Evolutionary conservation across 2,797 vertebrate genomes (phyloP).

Genomic region (Aplochiton taeniatus): DNA sequence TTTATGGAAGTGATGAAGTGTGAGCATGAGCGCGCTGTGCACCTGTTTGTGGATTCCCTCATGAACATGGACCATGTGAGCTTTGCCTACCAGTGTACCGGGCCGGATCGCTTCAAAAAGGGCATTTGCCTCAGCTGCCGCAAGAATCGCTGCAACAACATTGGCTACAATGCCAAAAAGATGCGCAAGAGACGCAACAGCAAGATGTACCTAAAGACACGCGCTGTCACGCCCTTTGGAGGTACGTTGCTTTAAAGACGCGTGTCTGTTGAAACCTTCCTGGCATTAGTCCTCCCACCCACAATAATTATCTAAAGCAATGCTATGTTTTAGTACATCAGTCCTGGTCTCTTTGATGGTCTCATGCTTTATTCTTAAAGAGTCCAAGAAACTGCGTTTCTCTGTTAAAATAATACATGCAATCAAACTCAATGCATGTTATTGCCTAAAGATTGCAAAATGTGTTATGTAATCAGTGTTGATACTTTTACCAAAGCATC

Average conservation of each 20-base stretch:
- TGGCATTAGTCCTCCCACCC: no score
- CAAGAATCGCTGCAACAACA: conserved; percentile 92
- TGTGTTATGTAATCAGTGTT: no score
- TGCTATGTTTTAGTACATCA: no score
- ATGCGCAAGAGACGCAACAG: conserved; percentile 85
- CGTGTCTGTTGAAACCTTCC: neutral
- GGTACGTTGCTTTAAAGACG: conserved; percentile 65
- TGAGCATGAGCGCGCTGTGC: conserved; percentile 90
- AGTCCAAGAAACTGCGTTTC: no score
- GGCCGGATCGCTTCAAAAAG: conserved; percentile 89
- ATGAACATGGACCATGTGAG: conserved; percentile 90
- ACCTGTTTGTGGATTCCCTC: conserved; percentile 93
- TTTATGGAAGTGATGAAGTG: conserved; percentile 88
- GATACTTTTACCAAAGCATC: no score
- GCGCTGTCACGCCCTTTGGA: conserved; percentile 90
- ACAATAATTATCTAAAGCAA: no score
- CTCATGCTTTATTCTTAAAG: neutral
- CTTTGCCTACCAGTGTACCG: conserved; percentile 90
- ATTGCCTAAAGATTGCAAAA: no score
- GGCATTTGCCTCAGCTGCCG: conserved; percentile 97
- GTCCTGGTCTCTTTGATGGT: no score
- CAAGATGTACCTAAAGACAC: conserved; percentile 96
- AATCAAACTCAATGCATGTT: no score
- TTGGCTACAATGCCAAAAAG: conserved; percentile 89
- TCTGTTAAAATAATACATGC: no score